Base-by-base conservation (phyloP, 2,888 invertebrate genomes). In the Tineola bisselliella region DNA sequence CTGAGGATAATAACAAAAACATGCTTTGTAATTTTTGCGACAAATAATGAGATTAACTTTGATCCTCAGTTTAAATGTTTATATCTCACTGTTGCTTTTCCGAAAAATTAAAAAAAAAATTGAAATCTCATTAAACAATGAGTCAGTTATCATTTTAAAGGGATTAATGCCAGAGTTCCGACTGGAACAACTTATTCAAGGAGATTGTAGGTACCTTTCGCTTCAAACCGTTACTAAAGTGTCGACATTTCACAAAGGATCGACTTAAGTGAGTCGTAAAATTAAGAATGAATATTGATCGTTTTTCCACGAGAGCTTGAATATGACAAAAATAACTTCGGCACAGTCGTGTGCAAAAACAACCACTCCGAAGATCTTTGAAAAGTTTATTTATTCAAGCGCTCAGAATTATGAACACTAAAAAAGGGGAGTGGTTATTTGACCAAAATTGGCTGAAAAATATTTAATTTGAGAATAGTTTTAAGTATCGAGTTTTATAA, bases 121-220 rank as follows among this genome's bases (percentile, higher is more conserved):
- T 48, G 13, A 48, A 48, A 18, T 48, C 18, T 8, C n/a, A 38
- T 38, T 48, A 48, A 48, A 48, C 48, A 43, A 43, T 38, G 38
- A 38, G 38, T 59, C 13, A 15, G 43, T 59, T 43, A 59, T 43
- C 59, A 43, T 31, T 61, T 60, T 48, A 44, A 44, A 73, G 66
- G 71, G 78, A 77, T 79, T 77, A 79, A 68, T 67, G 69, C 71
- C 70, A 61, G 65, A 63, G 62, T 63, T 63, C 62, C 63, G 59
- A 66, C 13, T 38, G 66, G 66, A 54, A 63, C 63, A 67, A 68
- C 68, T 72, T 69, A 17, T 48, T 48, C 18, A 8, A 25, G 1
- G 54, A 54, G 12, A 6, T 25, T 25, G 25, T n/a, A n/a, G n/a
- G n/a, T 48, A 48, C 48, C 48, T 48, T 54, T 54, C 54, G 54